These are phyloP conservation scores for Boulengeromyrus knoepffleri DNA, from an alignment of 2,113 vertebrate genomes.

Conservation along the genomic window DNA sequence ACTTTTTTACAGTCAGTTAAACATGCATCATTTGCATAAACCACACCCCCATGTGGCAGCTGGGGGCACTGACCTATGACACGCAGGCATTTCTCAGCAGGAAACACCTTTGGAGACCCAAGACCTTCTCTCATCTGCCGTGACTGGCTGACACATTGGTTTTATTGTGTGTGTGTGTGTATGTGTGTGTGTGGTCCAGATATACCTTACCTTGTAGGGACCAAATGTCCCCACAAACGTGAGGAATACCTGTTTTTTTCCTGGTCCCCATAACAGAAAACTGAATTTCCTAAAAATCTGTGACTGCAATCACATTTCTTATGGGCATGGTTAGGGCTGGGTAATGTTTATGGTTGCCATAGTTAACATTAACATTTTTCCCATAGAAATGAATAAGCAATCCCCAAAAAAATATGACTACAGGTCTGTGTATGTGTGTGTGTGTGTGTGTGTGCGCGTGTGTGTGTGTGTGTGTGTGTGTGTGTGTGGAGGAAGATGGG, in stretches of 20 bases:
- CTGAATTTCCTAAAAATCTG: too few relatives aligned
- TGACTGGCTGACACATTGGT: not conserved
- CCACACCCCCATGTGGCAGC: not conserved
- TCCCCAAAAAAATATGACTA: too few relatives aligned
- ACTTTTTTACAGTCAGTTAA: not conserved
- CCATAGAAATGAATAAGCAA: too few relatives aligned
- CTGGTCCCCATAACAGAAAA: too few relatives aligned
- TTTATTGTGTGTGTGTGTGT: not conserved
- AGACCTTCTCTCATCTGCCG: not conserved
- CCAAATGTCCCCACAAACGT: too few relatives aligned
- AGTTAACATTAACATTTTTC: too few relatives aligned
- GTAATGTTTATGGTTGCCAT: too few relatives aligned
- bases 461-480: not conserved
- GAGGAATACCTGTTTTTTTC: too few relatives aligned
- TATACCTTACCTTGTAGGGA: too few relatives aligned
- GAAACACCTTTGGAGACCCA: not conserved
- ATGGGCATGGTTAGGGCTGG: too few relatives aligned
- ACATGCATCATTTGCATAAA: not conserved
- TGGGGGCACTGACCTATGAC: not conserved
- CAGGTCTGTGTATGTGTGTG: not conserved
- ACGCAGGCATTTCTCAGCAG: not conserved
- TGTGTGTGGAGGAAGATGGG: not conserved
- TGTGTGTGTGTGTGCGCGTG: not conserved
- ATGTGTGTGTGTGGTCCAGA: not conserved
- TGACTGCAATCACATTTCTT: too few relatives aligned